Percentiles rank a stretch among this genome's conserved stretches.
Conservation (phyloP, 2,113 vertebrate genomes). For the Cochlearius cochlearius region DNA sequence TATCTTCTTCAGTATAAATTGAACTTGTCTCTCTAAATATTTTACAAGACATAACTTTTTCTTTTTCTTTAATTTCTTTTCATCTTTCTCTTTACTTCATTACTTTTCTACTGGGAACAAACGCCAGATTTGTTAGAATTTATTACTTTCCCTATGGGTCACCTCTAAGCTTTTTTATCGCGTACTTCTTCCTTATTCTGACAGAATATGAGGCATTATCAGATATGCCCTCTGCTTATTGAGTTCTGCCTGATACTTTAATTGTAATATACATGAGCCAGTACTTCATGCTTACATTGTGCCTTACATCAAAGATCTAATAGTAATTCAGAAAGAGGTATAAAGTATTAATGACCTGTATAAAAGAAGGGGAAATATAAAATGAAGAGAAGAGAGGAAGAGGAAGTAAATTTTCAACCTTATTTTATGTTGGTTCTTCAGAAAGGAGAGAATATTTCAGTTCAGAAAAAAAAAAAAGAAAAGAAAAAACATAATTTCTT, state of each 20-base stretch:
- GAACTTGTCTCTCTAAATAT: conserved; percentile 28
- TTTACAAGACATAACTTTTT: conserved; percentile 20
- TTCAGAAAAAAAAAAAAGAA: neutral
- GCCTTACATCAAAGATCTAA: conserved; percentile 1
- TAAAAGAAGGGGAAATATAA: conserved; percentile 11
- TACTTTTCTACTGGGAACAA: conserved; percentile 23
- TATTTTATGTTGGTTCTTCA: neutral
- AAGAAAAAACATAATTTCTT: neutral
- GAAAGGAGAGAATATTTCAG: neutral
- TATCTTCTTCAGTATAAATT: neutral
- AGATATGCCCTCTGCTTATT: conserved; percentile 39
- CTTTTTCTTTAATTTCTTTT: conserved; percentile 37
- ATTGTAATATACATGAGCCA: conserved; percentile 38
- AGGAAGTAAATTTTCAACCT: neutral
- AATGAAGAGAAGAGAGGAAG: neutral
- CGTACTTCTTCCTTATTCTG: conserved; percentile 37
- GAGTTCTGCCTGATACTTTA: conserved; percentile 39
- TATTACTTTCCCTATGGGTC: conserved; percentile 20
- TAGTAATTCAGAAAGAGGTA: conserved; percentile 21
- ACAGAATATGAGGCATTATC: conserved; percentile 36
- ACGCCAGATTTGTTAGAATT: conserved; percentile 17
- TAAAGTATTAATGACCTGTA: conserved; percentile 33
- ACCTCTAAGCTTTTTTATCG: conserved; percentile 23
- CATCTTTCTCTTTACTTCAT: conserved; percentile 1
- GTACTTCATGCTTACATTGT: conserved; percentile 43